A percentile compares a stretch with the other conserved stretches of the same genome.
Conservation (phyloP, 2,797 vertebrate genomes). For the Vipera ursinii region DNA sequence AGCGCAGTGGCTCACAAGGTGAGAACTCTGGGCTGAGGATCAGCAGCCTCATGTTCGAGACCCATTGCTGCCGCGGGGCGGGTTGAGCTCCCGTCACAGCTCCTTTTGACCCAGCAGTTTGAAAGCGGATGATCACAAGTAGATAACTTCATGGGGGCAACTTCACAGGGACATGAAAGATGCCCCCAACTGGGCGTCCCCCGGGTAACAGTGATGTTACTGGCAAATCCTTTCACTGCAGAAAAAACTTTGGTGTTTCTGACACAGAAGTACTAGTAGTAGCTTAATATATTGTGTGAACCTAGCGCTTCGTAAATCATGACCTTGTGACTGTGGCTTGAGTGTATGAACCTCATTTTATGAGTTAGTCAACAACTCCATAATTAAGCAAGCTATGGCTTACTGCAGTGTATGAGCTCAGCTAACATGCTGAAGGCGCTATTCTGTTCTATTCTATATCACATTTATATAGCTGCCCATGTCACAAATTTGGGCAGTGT, state of each 20-base stretch:
- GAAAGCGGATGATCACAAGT: not conserved
- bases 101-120: not conserved
- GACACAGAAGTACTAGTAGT: not conserved
- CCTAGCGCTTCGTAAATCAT: not conserved
- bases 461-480: not conserved
- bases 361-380: not conserved
- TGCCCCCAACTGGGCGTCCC: not conserved
- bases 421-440: not conserved
- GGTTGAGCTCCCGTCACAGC: not conserved
- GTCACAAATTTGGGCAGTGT: not conserved
- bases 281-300: not conserved
- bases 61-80: not conserved
- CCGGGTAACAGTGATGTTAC: not conserved
- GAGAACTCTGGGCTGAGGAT: not conserved
- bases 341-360: not conserved
- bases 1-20: not conserved
- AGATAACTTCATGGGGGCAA: not conserved
- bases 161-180: not conserved
- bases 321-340: not conserved
- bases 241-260: not conserved
- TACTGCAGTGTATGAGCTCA: not conserved
- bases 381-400: not conserved
- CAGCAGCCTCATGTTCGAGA: not conserved
- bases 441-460: not conserved
- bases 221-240: not conserved